Evolutionary conservation across 1,140 invertebrate genomes (phyloP).

Genomic region (Phymastichus coffea): DNA sequence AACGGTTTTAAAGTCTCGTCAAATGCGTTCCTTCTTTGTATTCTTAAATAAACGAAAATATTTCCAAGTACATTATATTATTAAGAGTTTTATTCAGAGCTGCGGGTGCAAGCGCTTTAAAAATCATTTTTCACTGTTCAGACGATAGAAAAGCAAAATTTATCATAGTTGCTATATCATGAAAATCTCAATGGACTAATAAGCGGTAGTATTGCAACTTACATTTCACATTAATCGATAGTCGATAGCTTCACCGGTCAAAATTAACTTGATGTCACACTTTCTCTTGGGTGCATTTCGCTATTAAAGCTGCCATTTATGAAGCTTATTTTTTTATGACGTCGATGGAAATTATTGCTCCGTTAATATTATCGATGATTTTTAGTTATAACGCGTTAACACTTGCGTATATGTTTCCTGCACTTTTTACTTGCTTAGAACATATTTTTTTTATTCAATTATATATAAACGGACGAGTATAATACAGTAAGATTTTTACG

Average conservation of each 20-base stretch:
- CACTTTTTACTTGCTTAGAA: not conserved
- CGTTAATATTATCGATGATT: slow-evolving; percentile 7
- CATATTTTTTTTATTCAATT: too few relatives aligned
- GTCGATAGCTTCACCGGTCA: slow-evolving; percentile 6
- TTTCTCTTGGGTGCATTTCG: not conserved
- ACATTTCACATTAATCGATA: slow-evolving; percentile 35
- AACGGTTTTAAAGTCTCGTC: too few relatives aligned
- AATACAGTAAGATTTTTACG: too few relatives aligned
- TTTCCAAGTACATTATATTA: too few relatives aligned
- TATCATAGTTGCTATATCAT: not conserved
- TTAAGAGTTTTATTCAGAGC: too few relatives aligned
- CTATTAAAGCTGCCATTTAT: slow-evolving; percentile 23
- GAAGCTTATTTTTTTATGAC: slow-evolving; percentile 4
- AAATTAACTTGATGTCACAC: not conserved
- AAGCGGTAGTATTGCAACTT: slow-evolving; percentile 27
- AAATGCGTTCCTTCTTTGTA: too few relatives aligned
- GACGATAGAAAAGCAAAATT: too few relatives aligned
- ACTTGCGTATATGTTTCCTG: not conserved
- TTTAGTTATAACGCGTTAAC: slow-evolving; percentile 1
- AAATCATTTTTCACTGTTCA: too few relatives aligned
- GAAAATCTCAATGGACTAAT: too few relatives aligned
- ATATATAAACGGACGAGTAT: too few relatives aligned
- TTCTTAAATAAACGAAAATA: too few relatives aligned
- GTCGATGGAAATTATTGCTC: slow-evolving; percentile 7
- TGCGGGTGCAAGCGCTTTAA: too few relatives aligned